A percentile compares a stretch with the other conserved stretches of the same genome.
Conservation (phyloP, 1,140 invertebrate genomes). For the Galleria mellonella region DNA sequence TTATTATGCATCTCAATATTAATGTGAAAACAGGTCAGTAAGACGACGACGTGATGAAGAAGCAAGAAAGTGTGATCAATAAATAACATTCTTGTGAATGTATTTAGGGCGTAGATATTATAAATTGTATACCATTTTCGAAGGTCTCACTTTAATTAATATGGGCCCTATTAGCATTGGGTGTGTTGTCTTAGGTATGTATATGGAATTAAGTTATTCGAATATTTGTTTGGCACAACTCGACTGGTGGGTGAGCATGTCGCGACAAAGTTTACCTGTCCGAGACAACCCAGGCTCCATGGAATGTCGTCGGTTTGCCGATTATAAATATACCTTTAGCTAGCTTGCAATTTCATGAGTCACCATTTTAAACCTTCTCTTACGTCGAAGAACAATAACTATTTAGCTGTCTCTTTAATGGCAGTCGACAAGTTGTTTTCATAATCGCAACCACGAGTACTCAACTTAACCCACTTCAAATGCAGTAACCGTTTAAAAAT, state of each 20-base stretch:
- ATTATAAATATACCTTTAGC: constrained; percentile 51
- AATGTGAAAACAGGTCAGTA: constrained; percentile 22
- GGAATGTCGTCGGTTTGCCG: constrained; percentile 56
- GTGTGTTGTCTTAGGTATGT: neutral
- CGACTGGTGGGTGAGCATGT: constrained; percentile 14
- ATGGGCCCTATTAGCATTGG: neutral
- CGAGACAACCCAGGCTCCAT: constrained; percentile 20
- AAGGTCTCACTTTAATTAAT: neutral
- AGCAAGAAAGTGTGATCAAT: constrained; percentile 10
- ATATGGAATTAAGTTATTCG: constrained; percentile 3
- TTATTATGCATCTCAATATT: neutral
- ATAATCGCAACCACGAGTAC: no score
- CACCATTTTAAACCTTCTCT: constrained; percentile 13
- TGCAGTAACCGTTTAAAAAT: no score
- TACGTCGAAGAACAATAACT: no score
- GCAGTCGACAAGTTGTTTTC: no score
- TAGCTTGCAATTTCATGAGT: constrained; percentile 51
- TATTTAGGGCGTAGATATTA: constrained; percentile 5
- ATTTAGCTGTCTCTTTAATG: no score
- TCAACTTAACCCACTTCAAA: no score
- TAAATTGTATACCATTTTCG: neutral
- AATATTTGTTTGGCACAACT: constrained; percentile 1
- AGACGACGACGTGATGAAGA: constrained; percentile 7
- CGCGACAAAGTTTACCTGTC: constrained; percentile 29
- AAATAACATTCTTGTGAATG: constrained; percentile 9